Conservation (phyloP, 2,888 invertebrate species). For the Cartodere bifasciata region DNA sequence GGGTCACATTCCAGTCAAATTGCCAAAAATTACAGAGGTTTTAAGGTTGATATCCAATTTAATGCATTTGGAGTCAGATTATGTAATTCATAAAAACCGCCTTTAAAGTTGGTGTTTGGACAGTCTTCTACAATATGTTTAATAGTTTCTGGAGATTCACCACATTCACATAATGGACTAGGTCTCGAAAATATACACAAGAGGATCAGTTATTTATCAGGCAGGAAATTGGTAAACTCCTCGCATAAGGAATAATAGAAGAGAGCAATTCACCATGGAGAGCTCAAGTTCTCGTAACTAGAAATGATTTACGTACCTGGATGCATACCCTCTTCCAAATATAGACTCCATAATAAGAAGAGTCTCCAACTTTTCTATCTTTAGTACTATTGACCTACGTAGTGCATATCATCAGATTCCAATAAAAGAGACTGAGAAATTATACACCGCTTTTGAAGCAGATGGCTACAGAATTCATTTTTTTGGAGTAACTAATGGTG, state of each 20-base stretch:
- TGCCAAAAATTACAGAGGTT: no score
- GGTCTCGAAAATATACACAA: no score
- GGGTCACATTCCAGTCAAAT: no score
- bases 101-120: no score
- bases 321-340: conserved; percentile 11
- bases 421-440: conserved; percentile 9
- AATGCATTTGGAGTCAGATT: no score
- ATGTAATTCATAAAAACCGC: no score
- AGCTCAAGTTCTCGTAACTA: conserved; percentile 3
- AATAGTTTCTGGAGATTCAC: no score
- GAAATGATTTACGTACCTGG: conserved; percentile 7
- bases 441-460: conserved; percentile 14
- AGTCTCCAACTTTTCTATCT: conserved; percentile 11
- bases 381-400: conserved; percentile 12
- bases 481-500: conserved; percentile 15
- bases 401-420: conserved; percentile 14
- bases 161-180: no score
- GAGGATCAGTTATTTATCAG: no score
- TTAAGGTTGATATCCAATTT: no score
- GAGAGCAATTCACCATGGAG: neutral
- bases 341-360: conserved; percentile 12
- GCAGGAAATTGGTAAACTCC: no score
- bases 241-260: conserved; percentile 1
- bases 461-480: conserved; percentile 12
- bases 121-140: no score